These are phyloP conservation scores for Erythrolamprus reginae DNA, from an alignment of 2,113 vertebrate genomes.

Conservation along the genomic window DNA sequence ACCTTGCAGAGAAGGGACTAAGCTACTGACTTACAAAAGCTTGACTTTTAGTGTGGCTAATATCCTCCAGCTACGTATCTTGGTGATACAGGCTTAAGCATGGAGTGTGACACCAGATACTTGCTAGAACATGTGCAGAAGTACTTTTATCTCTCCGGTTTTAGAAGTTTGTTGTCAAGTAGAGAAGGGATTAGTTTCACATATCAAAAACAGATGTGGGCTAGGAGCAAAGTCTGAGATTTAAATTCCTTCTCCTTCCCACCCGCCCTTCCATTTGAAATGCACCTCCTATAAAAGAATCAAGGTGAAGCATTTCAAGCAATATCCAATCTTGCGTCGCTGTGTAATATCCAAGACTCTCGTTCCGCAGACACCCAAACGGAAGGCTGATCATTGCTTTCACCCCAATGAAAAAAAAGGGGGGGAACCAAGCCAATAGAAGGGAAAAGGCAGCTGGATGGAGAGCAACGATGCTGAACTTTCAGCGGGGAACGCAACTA, in stretches of 20 bases:
- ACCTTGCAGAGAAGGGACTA: neutral
- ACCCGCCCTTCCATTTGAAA: neutral
- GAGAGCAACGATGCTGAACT: slow-evolving; percentile 66
- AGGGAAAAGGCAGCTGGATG: slow-evolving; percentile 70
- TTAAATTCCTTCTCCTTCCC: neutral
- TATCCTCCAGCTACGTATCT: slow-evolving; percentile 35
- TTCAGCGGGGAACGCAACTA: slow-evolving; percentile 69
- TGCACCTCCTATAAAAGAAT: slow-evolving; percentile 38
- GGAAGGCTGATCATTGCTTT: slow-evolving; percentile 67
- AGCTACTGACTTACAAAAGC: neutral
- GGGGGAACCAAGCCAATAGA: slow-evolving; percentile 55
- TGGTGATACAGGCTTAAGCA: slow-evolving; percentile 8
- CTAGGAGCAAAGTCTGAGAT: neutral
- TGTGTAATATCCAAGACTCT: slow-evolving; percentile 61
- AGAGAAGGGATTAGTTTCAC: slow-evolving; percentile 45
- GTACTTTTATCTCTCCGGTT: slow-evolving; percentile 37
- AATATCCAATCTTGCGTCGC: slow-evolving; percentile 45
- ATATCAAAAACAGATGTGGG: slow-evolving; percentile 36
- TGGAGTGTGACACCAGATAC: slow-evolving; percentile 39
- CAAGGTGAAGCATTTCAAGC: slow-evolving; percentile 49
- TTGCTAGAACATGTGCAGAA: slow-evolving; percentile 57
- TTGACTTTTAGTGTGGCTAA: slow-evolving; percentile 19
- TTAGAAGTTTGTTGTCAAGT: slow-evolving; percentile 47
- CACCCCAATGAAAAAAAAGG: slow-evolving; percentile 49
- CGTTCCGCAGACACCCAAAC: slow-evolving; percentile 54